Evolutionary conservation across 2,797 vertebrate species (phyloP).

Genomic region (Synaphobranchus kaupii): DNA sequence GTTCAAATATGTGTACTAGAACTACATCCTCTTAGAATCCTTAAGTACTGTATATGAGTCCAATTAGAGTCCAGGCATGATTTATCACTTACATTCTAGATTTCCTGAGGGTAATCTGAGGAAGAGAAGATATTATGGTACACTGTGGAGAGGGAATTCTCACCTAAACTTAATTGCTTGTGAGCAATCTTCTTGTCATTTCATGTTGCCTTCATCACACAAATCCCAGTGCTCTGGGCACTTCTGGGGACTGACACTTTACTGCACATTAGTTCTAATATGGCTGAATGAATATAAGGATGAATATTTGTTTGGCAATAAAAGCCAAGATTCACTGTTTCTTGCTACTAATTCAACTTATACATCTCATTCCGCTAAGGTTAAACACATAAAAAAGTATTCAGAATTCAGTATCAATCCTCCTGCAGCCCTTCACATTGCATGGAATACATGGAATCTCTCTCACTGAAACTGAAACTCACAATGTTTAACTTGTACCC

Average conservation of each 20-base stretch:
- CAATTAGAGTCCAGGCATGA: background rate
- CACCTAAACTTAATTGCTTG: slow-evolving; percentile 53
- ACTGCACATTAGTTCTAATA: slow-evolving; percentile 29
- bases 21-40: background rate
- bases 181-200: slow-evolving; percentile 52
- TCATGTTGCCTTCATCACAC: slow-evolving; percentile 35
- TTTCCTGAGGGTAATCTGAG: slow-evolving; percentile 40
- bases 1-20: slow-evolving; percentile 4
- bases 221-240: slow-evolving; percentile 21
- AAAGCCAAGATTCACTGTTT: background rate
- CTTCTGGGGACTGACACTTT: slow-evolving; percentile 24
- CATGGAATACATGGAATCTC: background rate
- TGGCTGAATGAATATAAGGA: slow-evolving; percentile 26
- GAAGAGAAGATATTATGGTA: slow-evolving; percentile 29
- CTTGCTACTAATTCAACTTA: slow-evolving; percentile 12
- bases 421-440: background rate
- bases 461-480: background rate
- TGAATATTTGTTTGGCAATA: slow-evolving; percentile 31
- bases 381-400: background rate
- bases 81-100: slow-evolving; percentile 13
- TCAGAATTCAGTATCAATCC: background rate
- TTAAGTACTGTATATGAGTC: slow-evolving; percentile 14
- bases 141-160: slow-evolving; percentile 19
- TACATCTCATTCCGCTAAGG: background rate
- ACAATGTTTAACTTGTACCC: background rate